Evolutionary conservation across 2,797 vertebrate genomes (phyloP).

Genomic region (Oreonectes daqikongensis): DNA sequence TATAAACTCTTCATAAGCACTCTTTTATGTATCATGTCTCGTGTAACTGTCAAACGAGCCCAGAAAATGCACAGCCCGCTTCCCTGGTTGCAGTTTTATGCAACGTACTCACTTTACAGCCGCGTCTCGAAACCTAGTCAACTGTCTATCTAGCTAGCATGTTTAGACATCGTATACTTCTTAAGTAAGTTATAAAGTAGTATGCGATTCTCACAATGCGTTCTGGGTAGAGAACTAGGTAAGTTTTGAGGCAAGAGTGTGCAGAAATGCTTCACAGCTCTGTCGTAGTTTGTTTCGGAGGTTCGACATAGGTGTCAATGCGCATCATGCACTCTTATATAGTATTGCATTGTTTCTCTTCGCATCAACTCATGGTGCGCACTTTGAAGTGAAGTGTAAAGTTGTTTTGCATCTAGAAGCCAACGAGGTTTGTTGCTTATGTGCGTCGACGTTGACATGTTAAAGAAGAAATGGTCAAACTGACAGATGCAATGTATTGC

Average conservation of each 20-base stretch:
- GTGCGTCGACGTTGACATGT: not conserved
- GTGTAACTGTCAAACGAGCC: no score
- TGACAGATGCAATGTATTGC: not conserved
- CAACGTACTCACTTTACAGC: not conserved
- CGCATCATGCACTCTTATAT: no score
- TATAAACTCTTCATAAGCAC: not conserved
- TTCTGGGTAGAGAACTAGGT: not conserved
- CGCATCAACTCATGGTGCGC: not conserved
- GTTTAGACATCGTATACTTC: not conserved
- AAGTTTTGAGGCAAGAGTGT: not conserved
- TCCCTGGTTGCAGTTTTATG: not conserved
- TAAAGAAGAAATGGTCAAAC: not conserved
- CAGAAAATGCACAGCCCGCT: not conserved
- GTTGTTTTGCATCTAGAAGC: not conserved
- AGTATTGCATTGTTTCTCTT: not conserved
- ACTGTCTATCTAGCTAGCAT: not conserved
- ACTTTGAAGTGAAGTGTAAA: no score
- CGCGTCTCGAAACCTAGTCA: not conserved
- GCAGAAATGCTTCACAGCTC: not conserved
- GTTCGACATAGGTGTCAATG: not conserved
- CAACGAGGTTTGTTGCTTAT: not conserved
- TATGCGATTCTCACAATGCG: not conserved
- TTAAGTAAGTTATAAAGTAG: not conserved
- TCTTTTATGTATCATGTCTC: not conserved
- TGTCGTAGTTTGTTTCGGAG: not conserved